Evolutionary conservation across 23 tunicate species (phyloP).

Genomic region (Halocynthia roretzi): DNA sequence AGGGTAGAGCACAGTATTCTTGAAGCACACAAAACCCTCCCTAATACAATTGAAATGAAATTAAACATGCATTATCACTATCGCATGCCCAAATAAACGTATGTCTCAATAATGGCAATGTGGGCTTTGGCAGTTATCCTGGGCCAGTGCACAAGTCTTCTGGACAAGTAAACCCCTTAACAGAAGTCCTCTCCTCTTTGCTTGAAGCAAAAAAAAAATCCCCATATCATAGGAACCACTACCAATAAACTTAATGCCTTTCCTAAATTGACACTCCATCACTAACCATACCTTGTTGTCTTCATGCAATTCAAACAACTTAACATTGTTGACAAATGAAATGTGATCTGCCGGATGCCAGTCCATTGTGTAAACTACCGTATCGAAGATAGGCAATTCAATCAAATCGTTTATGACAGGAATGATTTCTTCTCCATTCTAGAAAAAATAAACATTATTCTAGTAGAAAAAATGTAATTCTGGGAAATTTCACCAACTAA

Average conservation of each 20-base stretch:
- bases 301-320: constrained; percentile 51
- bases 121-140: no score
- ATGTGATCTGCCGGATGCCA: constrained; percentile 95
- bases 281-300: constrained; percentile 22
- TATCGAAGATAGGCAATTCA: constrained; percentile 35
- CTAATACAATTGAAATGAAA: no score
- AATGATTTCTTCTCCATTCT: constrained; percentile 73
- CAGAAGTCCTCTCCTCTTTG: constrained; percentile 4
- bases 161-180: no score
- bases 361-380: constrained; percentile 62
- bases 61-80: no score
- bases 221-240: not conserved
- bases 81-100: no score
- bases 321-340: constrained; percentile 84
- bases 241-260: not conserved
- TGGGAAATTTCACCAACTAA: no score
- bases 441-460: not conserved
- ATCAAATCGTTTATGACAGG: constrained; percentile 42
- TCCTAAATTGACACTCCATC: not conserved
- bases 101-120: no score
- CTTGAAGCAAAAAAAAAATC: no score
- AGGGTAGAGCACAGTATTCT: no score
- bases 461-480: no score
- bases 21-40: no score
- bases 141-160: no score